Conservation (phyloP, 1,140 invertebrate genomes). For the Myzus persicae region DNA sequence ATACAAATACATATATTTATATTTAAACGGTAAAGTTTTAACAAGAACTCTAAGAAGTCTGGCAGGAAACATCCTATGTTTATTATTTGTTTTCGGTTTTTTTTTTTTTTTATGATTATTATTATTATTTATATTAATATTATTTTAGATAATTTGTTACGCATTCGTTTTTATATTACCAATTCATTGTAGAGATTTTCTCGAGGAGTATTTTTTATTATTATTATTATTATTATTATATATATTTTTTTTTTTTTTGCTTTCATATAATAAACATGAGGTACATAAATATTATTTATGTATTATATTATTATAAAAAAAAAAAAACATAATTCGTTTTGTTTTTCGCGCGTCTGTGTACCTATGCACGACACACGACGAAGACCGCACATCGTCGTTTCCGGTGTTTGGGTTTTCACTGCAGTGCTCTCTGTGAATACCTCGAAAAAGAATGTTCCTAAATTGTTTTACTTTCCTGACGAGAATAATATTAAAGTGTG, state of each 20-base stretch:
- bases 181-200: slow-evolving; percentile 14
- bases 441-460: slow-evolving; percentile 51
- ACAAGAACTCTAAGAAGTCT: slow-evolving; percentile 21
- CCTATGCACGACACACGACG: neutral
- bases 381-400: neutral
- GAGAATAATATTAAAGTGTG: neutral
- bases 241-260: slow-evolving; percentile 31
- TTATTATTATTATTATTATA: slow-evolving; percentile 7
- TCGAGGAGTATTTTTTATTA: neutral
- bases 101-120: neutral
- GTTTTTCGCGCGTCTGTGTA: neutral
- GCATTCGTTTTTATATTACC: slow-evolving; percentile 24
- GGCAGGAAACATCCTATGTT: slow-evolving; percentile 21
- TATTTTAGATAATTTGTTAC: slow-evolving; percentile 55
- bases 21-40: slow-evolving; percentile 28
- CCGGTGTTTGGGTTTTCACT: slow-evolving; percentile 11
- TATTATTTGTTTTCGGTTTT: slow-evolving; percentile 25
- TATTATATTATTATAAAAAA: neutral
- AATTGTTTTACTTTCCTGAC: slow-evolving; percentile 45
- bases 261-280: slow-evolving; percentile 19
- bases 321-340: slow-evolving; percentile 8
- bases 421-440: slow-evolving; percentile 3
- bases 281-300: neutral
- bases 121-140: slow-evolving; percentile 38
- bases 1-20: neutral